Base-by-base conservation (phyloP, 2,888 invertebrate genomes). In the Mythimna impura region DNA sequence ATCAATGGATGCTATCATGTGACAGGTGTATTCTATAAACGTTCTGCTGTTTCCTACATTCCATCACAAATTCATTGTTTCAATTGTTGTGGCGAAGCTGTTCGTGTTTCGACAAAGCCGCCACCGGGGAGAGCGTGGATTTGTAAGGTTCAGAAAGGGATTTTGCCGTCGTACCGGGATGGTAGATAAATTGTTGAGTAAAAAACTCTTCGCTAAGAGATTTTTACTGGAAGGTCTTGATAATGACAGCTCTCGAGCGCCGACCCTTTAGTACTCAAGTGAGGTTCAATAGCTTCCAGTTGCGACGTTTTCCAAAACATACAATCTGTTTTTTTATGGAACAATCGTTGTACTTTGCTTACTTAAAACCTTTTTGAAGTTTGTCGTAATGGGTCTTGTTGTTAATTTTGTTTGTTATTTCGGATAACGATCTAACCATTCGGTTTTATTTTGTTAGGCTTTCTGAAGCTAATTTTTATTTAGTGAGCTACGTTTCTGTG, bases 241-340 rank as follows among this genome's bases (percentile, higher is more conserved):
- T 93, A 93, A 92, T 91, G 91, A 91, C 90, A 88, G 85, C 88
- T 83, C 91, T 91, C 87, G 89, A 92, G 87, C 22, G 65, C 63
- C 65, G 82, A 73, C 75, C 86, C 89, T 84, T 84, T 86, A 83
- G 85, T 75, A 79, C 86, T 90, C 86, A 80, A 91, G 91, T 86
- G 87, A 84, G 82, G 82, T 85, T 83, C 84, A 81, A 88, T 87
- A 80, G 76, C 79, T 78, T 78, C 30, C 60, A 70, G 75, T 86
- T 78, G 84, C 84, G 85, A 84, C 71, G 76, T 78, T 86, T 84
- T 81, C 73, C 75, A 74, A 78, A 71, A 76, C 86, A 86, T 81
- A 83, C 79, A 82, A 86, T 81, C 79, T 81, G 78, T 70, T 82
- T 80, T 79, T 82, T 78, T 75, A 78, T 71, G 57, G 54, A 69